Evolutionary conservation across 2,797 vertebrate species (phyloP).

Genomic region (Chromis chromis): DNA sequence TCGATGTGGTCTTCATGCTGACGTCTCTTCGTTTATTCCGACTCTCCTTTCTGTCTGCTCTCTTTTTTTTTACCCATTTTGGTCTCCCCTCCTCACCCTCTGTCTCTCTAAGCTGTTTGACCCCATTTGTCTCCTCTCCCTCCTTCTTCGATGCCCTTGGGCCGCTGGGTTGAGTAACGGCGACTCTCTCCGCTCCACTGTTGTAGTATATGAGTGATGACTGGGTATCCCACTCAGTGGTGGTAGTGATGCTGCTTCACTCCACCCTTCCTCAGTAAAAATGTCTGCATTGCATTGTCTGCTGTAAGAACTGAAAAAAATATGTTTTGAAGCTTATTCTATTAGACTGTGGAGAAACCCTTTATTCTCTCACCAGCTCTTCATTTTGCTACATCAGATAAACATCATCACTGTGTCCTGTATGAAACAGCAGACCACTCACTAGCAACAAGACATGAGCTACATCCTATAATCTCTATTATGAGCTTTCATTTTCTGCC

Average conservation of each 20-base stretch:
- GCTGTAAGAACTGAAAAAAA: not conserved
- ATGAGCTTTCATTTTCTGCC: not conserved
- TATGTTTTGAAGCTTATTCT: not conserved
- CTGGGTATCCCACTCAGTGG: not conserved
- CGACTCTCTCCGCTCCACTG: slow-evolving; percentile 25
- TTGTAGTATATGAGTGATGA: not conserved
- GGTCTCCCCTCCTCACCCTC: slow-evolving; percentile 17
- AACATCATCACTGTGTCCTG: not conserved
- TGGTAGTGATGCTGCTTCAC: not conserved
- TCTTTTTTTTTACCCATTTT: not conserved
- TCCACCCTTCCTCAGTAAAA: not conserved
- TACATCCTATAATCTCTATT: slow-evolving; percentile 2
- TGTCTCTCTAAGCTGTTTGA: slow-evolving; percentile 59
- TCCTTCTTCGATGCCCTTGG: slow-evolving; percentile 43
- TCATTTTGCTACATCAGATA: not conserved
- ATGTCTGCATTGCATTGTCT: not conserved
- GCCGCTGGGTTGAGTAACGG: slow-evolving; percentile 42
- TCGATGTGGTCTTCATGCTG: slow-evolving; percentile 4
- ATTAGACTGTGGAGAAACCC: not conserved
- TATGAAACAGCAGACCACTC: not conserved
- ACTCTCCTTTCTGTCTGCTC: slow-evolving; percentile 25
- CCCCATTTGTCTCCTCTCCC: slow-evolving; percentile 55
- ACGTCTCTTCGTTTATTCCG: slow-evolving; percentile 18
- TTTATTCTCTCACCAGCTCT: not conserved
- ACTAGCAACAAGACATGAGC: slow-evolving; percentile 1